These are phyloP conservation scores for Mormyrus lacerda DNA, from an alignment of 2,113 vertebrate species.

Conservation along the genomic window DNA sequence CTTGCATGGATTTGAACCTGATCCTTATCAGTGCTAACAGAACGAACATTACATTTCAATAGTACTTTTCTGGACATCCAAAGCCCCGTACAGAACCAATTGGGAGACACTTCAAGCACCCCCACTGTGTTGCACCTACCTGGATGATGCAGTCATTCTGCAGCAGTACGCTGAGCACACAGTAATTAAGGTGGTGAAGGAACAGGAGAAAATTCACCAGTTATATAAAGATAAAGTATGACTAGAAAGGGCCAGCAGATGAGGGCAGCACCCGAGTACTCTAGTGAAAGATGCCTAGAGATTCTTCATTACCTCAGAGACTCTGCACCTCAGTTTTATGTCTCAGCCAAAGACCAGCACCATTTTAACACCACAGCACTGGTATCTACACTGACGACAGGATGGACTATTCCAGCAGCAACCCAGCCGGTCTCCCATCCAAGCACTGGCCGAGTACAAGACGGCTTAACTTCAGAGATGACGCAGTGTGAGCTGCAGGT, in stretches of 20 bases:
- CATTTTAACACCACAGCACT: too few species aligned
- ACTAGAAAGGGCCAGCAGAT: background rate
- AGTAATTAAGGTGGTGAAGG: background rate
- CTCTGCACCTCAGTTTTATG: background rate
- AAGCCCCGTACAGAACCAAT: background rate
- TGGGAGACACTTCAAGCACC: background rate
- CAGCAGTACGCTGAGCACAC: background rate
- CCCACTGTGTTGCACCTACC: background rate
- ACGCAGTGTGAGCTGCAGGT: background rate
- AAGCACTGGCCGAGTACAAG: background rate
- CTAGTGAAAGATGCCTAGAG: background rate
- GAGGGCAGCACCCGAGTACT: too few species aligned
- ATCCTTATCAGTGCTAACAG: background rate
- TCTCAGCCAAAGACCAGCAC: background rate
- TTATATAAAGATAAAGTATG: background rate
- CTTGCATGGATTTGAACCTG: background rate
- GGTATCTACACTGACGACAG: too few species aligned
- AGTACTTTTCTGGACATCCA: background rate
- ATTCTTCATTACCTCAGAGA: background rate
- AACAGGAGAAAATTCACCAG: background rate
- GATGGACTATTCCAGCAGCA: background rate
- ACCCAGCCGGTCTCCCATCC: background rate
- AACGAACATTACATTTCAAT: background rate
- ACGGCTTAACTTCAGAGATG: background rate
- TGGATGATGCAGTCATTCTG: background rate